These are phyloP conservation scores for Megalopta genalis DNA, from an alignment of 1,140 invertebrate species.

Conservation along the genomic window DNA sequence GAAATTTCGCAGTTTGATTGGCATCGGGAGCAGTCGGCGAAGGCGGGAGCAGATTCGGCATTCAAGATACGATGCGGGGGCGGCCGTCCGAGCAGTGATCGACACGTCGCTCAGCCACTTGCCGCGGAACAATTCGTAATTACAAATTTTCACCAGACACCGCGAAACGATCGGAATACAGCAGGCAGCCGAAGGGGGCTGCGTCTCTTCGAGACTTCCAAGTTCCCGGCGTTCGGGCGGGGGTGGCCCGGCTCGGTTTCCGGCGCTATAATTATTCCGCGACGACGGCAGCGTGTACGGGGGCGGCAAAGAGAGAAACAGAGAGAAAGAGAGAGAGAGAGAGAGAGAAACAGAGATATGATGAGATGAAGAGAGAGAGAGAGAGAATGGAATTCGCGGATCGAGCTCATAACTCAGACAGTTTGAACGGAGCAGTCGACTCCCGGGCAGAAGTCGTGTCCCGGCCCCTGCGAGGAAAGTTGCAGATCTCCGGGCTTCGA, in stretches of 20 bases:
- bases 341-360: too few relatives aligned
- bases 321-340: too few relatives aligned
- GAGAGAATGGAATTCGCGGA: constrained; percentile 42
- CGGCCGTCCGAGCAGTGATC: not conserved
- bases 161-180: not conserved
- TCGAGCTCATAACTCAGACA: constrained; percentile 52
- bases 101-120: not conserved
- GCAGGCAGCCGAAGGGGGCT: not conserved
- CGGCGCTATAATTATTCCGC: constrained; percentile 38
- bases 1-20: too few relatives aligned
- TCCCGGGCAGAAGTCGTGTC: constrained; percentile 44
- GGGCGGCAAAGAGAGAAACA: too few relatives aligned
- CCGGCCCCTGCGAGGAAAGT: constrained; percentile 46
- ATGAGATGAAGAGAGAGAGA: too few relatives aligned
- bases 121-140: not conserved
- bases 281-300: not conserved
- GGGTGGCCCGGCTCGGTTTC: not conserved
- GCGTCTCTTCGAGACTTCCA: not conserved
- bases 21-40: too few relatives aligned
- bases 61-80: not conserved
- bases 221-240: not conserved
- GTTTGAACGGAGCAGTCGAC: constrained; percentile 50
- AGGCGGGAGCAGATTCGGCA: not conserved
- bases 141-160: not conserved
- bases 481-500: constrained; percentile 58